These are phyloP conservation scores for Caenorhabditis latens DNA, from an alignment of 1,140 invertebrate species.

Conservation along the genomic window DNA sequence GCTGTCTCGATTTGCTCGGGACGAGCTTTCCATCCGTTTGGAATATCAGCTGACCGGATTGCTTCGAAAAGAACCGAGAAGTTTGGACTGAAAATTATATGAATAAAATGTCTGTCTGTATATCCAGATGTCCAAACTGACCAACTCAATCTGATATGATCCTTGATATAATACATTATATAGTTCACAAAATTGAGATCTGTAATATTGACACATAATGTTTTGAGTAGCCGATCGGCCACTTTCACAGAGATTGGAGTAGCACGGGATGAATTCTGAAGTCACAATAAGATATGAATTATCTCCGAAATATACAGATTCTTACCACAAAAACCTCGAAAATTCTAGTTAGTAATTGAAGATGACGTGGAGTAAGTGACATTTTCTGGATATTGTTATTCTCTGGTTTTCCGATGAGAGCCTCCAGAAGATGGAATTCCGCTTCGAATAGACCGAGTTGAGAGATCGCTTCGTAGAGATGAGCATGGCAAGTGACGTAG, in stretches of 20 bases:
- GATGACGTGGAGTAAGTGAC: background rate
- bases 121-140: background rate
- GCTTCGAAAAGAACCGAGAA: background rate
- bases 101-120: too few species aligned
- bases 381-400: background rate
- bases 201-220: background rate
- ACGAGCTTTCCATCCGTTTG: background rate
- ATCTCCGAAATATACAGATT: background rate
- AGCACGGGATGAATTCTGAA: background rate
- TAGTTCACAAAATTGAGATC: constrained; percentile 34
- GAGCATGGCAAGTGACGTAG: constrained; percentile 6
- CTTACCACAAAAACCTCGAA: constrained; percentile 10
- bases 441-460: constrained; percentile 8
- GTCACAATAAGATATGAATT: too few species aligned
- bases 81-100: background rate
- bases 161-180: constrained; percentile 13
- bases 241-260: background rate
- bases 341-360: constrained; percentile 4
- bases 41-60: background rate
- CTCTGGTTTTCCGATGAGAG: constrained; percentile 6
- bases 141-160: constrained; percentile 8
- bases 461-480: background rate
- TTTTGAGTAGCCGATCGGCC: constrained; percentile 21
- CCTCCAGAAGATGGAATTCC: constrained; percentile 46
- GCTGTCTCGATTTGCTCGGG: background rate